Evolutionary conservation across 1,140 invertebrate species (phyloP).

Genomic region (Diabrotica undecimpunctata): DNA sequence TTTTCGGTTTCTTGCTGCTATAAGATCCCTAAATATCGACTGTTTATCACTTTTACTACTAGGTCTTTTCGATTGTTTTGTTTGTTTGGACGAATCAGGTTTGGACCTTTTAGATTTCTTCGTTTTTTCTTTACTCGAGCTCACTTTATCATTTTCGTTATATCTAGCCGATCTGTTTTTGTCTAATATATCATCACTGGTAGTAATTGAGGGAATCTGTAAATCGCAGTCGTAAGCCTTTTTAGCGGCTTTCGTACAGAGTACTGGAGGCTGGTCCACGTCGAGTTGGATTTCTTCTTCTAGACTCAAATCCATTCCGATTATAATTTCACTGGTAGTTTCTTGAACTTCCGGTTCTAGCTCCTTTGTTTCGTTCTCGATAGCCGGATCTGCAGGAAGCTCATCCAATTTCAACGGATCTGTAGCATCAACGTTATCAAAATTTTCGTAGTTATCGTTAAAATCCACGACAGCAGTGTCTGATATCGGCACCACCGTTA

Average conservation of each 20-base stretch:
- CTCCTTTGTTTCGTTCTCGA: no score
- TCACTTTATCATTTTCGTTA: conserved; percentile 11
- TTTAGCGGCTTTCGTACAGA: conserved; percentile 35
- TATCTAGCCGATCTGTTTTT: not conserved
- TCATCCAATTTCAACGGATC: conserved; percentile 6
- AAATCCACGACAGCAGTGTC: conserved; percentile 34
- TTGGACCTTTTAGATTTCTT: conserved; percentile 1
- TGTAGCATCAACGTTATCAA: conserved; percentile 5
- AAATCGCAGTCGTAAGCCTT: conserved; percentile 32
- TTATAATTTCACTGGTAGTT: conserved; percentile 20
- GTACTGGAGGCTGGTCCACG: conserved; percentile 9
- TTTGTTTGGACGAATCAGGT: conserved; percentile 18
- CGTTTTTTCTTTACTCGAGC: conserved; percentile 11
- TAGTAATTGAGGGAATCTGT: conserved; percentile 23
- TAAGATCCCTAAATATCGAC: conserved; percentile 13
- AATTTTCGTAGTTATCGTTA: conserved; percentile 34
- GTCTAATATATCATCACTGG: conserved; percentile 18
- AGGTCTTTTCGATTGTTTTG: conserved; percentile 7
- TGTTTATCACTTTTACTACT: conserved; percentile 18
- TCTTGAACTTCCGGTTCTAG: conserved; percentile 12
- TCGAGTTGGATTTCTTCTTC: conserved; percentile 26
- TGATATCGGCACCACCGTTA: conserved; percentile 37
- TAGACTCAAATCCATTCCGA: conserved; percentile 21
- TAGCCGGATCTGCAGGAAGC: not conserved
- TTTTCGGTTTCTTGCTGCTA: conserved; percentile 13